Conservation (phyloP, 2,888 invertebrate genomes). For the Noctuana brunneofusca region DNA sequence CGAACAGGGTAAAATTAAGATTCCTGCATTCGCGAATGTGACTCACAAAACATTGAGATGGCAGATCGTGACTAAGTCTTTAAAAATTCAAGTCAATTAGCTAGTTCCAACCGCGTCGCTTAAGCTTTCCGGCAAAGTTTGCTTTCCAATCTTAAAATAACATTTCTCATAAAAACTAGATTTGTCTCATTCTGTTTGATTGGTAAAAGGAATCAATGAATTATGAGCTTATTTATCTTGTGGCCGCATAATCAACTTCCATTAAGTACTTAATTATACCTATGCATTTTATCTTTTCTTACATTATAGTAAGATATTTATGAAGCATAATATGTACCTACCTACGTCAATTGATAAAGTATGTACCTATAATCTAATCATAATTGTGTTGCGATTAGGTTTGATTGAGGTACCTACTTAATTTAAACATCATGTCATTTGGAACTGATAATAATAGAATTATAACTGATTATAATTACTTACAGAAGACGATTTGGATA, state of each 20-base stretch:
- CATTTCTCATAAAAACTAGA: not conserved
- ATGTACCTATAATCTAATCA: no score
- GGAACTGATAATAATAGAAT: not conserved
- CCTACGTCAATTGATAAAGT: no score
- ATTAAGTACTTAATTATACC: no score
- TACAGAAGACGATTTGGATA: not conserved
- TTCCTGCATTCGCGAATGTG: conserved; percentile 59
- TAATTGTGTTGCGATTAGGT: not conserved
- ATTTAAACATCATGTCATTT: not conserved
- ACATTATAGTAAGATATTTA: no score
- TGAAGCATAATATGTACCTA: no score
- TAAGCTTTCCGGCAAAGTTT: conserved; percentile 29
- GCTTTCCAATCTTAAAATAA: conserved; percentile 17
- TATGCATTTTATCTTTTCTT: no score
- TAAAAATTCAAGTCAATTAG: conserved; percentile 76
- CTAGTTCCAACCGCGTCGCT: conserved; percentile 42
- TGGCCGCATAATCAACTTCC: no score
- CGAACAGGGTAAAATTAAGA: conserved; percentile 54
- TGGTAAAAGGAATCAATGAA: not conserved
- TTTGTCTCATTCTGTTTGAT: not conserved
- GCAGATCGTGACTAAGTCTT: conserved; percentile 69
- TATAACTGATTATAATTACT: not conserved
- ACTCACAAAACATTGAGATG: conserved; percentile 67
- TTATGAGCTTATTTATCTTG: not conserved
- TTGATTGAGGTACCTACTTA: not conserved